Conservation (phyloP, 1,140 invertebrate species). For the Aphaenogaster floridana region DNA sequence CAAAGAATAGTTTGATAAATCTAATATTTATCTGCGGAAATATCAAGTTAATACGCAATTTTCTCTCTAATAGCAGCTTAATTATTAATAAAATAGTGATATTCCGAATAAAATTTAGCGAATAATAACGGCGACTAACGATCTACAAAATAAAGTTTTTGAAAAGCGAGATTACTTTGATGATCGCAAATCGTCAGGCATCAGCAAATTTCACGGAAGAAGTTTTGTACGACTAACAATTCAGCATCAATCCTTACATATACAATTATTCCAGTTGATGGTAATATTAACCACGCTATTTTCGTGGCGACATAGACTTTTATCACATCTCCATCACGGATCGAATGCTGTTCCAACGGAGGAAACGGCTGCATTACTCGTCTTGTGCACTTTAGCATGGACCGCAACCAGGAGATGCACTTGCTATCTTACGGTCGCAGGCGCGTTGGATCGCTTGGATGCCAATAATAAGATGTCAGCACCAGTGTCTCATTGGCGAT, state of each 20-base stretch:
- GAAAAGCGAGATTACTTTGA: not conserved
- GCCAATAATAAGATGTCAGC: conserved; percentile 78
- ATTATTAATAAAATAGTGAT: conserved; percentile 16
- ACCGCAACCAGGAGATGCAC: conserved; percentile 41
- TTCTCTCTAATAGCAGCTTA: not conserved
- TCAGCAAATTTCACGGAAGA: not conserved
- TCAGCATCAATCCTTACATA: not conserved
- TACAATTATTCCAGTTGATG: not conserved
- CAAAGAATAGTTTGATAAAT: not conserved
- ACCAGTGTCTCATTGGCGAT: conserved; percentile 75
- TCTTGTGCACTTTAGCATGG: conserved; percentile 47
- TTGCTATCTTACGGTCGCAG: conserved; percentile 41
- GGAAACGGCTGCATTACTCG: not conserved
- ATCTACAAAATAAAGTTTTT: not conserved
- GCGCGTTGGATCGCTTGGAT: not conserved
- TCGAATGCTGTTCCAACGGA: not conserved
- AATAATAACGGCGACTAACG: not conserved
- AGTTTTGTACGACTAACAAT: not conserved
- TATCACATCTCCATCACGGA: not conserved
- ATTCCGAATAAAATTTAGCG: not conserved
- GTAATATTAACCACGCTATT: not conserved
- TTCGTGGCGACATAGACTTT: not conserved
- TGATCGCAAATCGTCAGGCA: not conserved
- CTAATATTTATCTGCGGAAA: not conserved
- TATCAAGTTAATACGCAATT: not conserved